Base-by-base conservation (phyloP, 2,113 vertebrate species). In the mouse (Mus musculus) region DNA sequence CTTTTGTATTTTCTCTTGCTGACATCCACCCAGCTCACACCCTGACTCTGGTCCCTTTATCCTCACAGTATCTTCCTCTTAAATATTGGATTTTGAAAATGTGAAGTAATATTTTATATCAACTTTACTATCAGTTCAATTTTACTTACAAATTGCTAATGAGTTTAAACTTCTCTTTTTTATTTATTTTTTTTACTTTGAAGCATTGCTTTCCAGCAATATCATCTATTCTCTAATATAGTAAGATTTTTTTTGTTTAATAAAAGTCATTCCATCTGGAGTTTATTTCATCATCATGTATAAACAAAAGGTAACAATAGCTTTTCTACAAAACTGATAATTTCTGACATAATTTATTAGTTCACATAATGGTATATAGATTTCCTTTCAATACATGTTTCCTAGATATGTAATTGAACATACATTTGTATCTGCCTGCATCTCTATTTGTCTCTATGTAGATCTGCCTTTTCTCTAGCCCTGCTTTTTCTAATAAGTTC, bases 201-300 rank as follows among this genome's bases (percentile, higher is more conserved):
- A 89, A 30, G 75, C 1, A 7, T 72, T 91, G 75, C 7, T 14
- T 86, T 82, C 46, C 28, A 93, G 59, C 77, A 67, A n/a, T 77
- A 72, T 73, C 85, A 26, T 59, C 26, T 69, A 33, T 77, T n/a
- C 46, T 56, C 71, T 90, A 92, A 90, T 7, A 82, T 90, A 91
- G 49, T 75, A 46, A 96, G n/a, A 5, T 63, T 91, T 90, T 90
- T 13, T 56, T 94, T 39, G 19, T 49, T 36, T 52, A 46, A 2
- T 12, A 78, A 39, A 75, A 49, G 46, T 42, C 30, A 72, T 88
- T 95, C 5, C 52, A 69, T 80, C 30, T 85, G 89, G 30, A 85
- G 95, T 63, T 95, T 94, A 69, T 85, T 92, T 89, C 77, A 52
- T 10, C 24, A n/a, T 56, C 54, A 95, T 84, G 30, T 63, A 61